Evolutionary conservation across 1,140 invertebrate genomes (phyloP), one percentile per base, ranked within the genome.

Genomic region (Phthorimaea operculella): DNA sequence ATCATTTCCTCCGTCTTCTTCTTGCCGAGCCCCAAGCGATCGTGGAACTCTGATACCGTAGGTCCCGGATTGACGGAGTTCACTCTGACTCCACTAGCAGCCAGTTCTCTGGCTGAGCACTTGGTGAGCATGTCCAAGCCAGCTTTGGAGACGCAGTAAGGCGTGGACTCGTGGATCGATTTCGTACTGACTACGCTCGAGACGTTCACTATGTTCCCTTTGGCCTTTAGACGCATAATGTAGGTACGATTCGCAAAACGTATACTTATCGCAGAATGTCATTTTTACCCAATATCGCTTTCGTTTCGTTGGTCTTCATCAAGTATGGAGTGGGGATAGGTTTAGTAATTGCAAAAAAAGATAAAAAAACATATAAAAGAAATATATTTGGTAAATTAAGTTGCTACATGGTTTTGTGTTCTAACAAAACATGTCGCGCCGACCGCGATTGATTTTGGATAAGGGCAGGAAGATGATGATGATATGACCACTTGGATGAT

Each of bases 111-210:
- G 16, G 88, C 88, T 14, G 83, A 57, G 52, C 89, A 91, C 59
- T 88, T 78, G 4, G 93, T 93, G 33, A 94, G 84, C 66, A 93
- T 92, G 79, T 94, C 92, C 6, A 94, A 53, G n/a, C 91, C 91
- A 52, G 91, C 76, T 83, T 94, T 94, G 28, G 90, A 92, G 80
- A 92, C 90, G 62, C 89, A 89, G 64, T 94, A 94, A 0, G 90
- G 85, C 42, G 90, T 66, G 18, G 87, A 71, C 53, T 80, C 80
- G 39, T 88, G 79, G 56, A 89, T 89, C n/a, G 91, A 83, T 78
- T 91, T 72, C 21, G 2, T 1, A 10, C 91, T 91, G 64, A 85
- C 88, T 1, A 93, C 88, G 69, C 91, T 93, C 3, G 91, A 93
- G 1, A 94, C 89, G 77, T 94, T 94, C 1, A 94, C 89, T 64